Percentiles rank a stretch among this genome's conserved stretches.
phyloP scores from a whole-genome alignment of 2,797 vertebrate genomes.

The Thamnophis elegans region DNA sequence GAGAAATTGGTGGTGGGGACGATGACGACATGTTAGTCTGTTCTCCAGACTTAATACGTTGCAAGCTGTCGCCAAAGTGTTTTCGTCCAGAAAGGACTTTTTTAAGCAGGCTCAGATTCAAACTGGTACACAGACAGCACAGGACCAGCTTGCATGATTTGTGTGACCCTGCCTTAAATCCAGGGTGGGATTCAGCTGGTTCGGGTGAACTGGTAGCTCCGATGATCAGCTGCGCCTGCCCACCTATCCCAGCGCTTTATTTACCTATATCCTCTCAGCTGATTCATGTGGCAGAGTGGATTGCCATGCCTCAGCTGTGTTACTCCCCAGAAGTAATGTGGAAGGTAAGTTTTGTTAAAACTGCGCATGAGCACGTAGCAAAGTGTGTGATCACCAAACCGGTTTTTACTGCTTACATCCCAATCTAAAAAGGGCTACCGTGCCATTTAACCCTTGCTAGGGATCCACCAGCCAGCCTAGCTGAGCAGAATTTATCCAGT shows the following conservation, averaged over 20 bases:
- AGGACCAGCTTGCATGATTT: background rate
- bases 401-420: background rate
- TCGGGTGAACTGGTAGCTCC: too few relatives aligned
- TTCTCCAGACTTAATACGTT: background rate
- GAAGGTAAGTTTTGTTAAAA: too few relatives aligned
- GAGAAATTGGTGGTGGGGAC: background rate
- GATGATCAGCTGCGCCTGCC: too few relatives aligned
- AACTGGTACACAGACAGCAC: background rate
- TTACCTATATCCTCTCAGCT: too few relatives aligned
- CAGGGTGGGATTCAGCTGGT: too few relatives aligned
- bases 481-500: too few relatives aligned
- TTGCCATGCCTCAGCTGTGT: too few relatives aligned
- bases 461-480: background rate
- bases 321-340: too few relatives aligned
- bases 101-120: background rate
- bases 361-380: too few relatives aligned
- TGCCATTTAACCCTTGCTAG: background rate
- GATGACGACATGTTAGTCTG: background rate
- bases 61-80: background rate
- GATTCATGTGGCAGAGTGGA: too few relatives aligned
- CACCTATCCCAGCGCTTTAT: too few relatives aligned
- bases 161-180: background rate
- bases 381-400: too few relatives aligned
- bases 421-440: background rate
- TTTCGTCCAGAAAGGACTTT: background rate